A percentile compares a stretch with the other conserved stretches of the same genome.
Evolutionary conservation across 2,888 invertebrate genomes (phyloP).

Genomic region (Orthosia incerta): DNA sequence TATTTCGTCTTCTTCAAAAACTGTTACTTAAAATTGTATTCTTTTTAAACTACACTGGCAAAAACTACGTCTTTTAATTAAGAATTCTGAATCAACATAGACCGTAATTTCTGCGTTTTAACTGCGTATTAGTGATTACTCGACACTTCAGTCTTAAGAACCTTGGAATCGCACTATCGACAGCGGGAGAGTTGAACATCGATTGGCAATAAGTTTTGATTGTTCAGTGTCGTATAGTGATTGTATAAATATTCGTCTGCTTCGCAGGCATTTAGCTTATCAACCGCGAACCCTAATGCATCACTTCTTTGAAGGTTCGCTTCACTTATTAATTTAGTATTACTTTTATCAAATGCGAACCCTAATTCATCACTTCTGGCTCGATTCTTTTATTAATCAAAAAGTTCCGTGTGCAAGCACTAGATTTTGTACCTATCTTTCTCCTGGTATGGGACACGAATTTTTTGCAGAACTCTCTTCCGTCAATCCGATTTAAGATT

Average conservation of each 20-base stretch:
- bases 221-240: neutral
- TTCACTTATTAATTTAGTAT: neutral
- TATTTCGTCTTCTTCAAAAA: conserved; percentile 34
- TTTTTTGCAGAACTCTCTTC: neutral
- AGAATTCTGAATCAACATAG: conserved; percentile 11
- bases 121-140: neutral
- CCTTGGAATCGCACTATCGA: neutral
- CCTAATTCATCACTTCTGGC: neutral
- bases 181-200: neutral
- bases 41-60: conserved; percentile 21
- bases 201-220: neutral
- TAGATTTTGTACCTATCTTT: neutral
- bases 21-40: conserved; percentile 22
- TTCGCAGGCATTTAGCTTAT: neutral
- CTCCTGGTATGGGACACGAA: neutral
- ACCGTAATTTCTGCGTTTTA: conserved; percentile 6
- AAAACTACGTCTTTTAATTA: neutral
- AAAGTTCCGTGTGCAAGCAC: neutral
- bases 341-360: too few species aligned
- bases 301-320: neutral
- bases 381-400: neutral
- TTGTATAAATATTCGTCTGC: neutral
- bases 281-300: neutral
- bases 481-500: neutral
- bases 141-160: neutral